Base-by-base conservation (phyloP, 2,797 vertebrate genomes). In the Enteromius radiatus region DNA sequence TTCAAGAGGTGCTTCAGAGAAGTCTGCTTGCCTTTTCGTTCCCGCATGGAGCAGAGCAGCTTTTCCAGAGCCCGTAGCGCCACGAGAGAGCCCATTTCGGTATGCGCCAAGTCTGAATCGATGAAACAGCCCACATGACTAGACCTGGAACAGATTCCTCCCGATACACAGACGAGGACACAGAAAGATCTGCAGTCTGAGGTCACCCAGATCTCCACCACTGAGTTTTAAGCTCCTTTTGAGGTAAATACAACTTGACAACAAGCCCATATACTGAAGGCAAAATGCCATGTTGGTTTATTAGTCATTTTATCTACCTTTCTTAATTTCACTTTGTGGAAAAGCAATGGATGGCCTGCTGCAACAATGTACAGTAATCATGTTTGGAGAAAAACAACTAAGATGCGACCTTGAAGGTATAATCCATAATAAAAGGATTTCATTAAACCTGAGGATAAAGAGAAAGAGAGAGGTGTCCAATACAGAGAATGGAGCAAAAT, bases 1-100 rank as follows among this genome's bases (percentile, higher is more conserved):
- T 98, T 99, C 94, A 99, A 98, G 90, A 94, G 97, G 86, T 99
- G 97, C 87, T 98, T 98, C 91, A 93, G 96, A 36, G 97, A 98
- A 88, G 97, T 99, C 89, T 99, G 98, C 89, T 91, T 97, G 86
- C 93, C 95, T 0, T 93, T 96, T 81, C 96, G 95, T 49, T 88
- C 95, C 36, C 93, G 89, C 0, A 85, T 68, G 63, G 95, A 96
- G 15, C 96, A 96, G 31, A 92, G 76, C 91, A 95, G 95, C 92
- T 97, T 98, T 92, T 95, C 94, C 85, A 93, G 93, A 0, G 93
- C 92, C 0, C 92, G 95, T 7, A 96, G 93, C 56, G 93, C 91
- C 86, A 92, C 88, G 0, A 91, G 93, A n/a, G 97, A 97, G 78
- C 95, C 92, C 0, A 76, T 94, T 17, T 97, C 96, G 0, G 94